Evolutionary conservation across 2,113 vertebrate genomes (phyloP), one percentile per base, ranked within the genome.

Genomic region (Shinisaurus crocodilurus): DNA sequence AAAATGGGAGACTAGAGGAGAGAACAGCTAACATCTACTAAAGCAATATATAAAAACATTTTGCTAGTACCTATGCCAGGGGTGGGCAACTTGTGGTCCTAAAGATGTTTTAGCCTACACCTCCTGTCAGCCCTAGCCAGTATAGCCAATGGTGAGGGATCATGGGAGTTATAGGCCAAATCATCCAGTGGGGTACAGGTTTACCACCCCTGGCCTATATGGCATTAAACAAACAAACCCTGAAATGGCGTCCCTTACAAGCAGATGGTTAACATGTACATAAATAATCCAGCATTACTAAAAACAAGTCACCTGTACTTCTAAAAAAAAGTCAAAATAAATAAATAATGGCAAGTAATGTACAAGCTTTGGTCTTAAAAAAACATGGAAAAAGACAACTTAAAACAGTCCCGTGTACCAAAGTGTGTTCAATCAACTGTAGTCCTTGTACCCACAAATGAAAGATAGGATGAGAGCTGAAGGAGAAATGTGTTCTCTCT

Each of bases 381-480:
- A 87, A 57, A 40, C 82, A 50, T 60, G 40, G 89, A 32, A 86
- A 34, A 48, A 57, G 37, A 72, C 84, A 72, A 65, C 40, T 40
- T 27, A 76, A 87, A 87, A 20, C 37, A 75, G 75, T 15, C 72
- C 3, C 27, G 20, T 80, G 37, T 2, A 63, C 2, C 82, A 23
- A 87, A 88, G 5, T 0, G 3, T 5, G 18, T 34, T 92, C n/a
- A 82, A 29, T 34, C 60, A 89, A 50, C 85, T 72, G 6, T 81
- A 90, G 10, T 83, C 65, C 80, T 87, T 34, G 25, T 54, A 60
- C 8, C 16, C 18, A 2, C 25, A 25, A 77, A 20, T 80, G 48
- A 80, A 89, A 75, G 43, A 84, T 54, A 80, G 82, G 92, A 93
- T 67, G n/a, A 48, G 20, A 18, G n/a, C 77, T 34, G 3, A 89